These are phyloP conservation scores for Eupithecia pulchellata DNA, from an alignment of 2,888 invertebrate genomes.

Conservation along the genomic window DNA sequence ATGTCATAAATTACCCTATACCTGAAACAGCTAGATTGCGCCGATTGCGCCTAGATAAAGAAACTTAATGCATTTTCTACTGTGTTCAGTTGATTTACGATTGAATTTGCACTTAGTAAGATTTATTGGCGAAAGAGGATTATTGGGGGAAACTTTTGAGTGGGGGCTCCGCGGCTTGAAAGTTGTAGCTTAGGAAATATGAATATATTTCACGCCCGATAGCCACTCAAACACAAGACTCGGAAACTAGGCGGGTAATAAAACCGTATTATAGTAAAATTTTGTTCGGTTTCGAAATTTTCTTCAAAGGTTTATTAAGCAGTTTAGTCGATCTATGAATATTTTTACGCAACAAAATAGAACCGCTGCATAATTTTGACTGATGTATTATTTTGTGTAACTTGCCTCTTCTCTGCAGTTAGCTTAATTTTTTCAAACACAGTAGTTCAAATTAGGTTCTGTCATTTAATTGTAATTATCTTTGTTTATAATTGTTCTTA, in stretches of 20 bases:
- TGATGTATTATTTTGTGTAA: not conserved
- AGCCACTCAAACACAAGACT: constrained; percentile 16
- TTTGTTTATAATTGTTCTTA: no score
- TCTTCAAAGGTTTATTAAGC: not conserved
- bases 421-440: no score
- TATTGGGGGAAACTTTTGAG: constrained; percentile 31
- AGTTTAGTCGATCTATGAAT: not conserved
- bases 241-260: constrained; percentile 8
- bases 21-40: constrained; percentile 76
- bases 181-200: constrained; percentile 31
- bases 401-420: not conserved
- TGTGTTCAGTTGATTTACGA: constrained; percentile 65
- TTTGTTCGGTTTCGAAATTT: not conserved
- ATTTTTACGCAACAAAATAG: not conserved
- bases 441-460: no score
- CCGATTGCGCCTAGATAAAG: constrained; percentile 64
- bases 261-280: constrained; percentile 8
- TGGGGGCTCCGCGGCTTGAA: constrained; percentile 23
- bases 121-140: constrained; percentile 35
- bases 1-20: constrained; percentile 75
- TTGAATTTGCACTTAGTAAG: constrained; percentile 39
- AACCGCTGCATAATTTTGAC: not conserved
- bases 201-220: constrained; percentile 28
- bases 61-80: constrained; percentile 69
- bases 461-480: no score